Base-by-base conservation (phyloP, 1,140 invertebrate genomes). In the Pseudomyrmex dendroicus region DNA sequence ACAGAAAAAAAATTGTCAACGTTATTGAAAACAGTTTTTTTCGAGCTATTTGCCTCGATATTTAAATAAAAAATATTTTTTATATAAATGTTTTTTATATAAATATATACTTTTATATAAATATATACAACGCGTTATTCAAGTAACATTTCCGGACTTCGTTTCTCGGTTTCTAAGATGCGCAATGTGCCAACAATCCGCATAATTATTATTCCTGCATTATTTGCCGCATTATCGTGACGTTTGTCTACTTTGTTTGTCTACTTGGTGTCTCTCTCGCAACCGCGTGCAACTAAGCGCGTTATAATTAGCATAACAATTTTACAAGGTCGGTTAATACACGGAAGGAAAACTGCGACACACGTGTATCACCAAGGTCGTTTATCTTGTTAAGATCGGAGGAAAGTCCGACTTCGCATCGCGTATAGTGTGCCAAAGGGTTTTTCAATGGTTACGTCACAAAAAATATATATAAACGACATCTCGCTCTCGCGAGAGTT, bases 221-320 rank as follows among this genome's bases (percentile, higher is more conserved):
- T 35, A 35, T 72, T 72, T 17, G 17, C n/a, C n/a, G 56, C 20
- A 70, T 70, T 57, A 70, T 70, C 44, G 20, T 54, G 46, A 35
- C 17, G 17, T 22, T 48, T 48, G 74, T 77, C 17, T 48, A 76
- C 64, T 50, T 20, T 70, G 50, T 78, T 56, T 57, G 5, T 78
- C 35, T 68, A 10, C 17, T 50, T 46, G 35, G 35, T 20, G 17
- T 35, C 25, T 78, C 74, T 68, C 52, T n/a, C 20, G 13, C 20
- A 52, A 5, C 66, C 52, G n/a, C 15, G 20, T 59, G 63, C 44
- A 80, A 70, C 64, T 22, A 70, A 35, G 66, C 46, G 22, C 56
- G 54, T 35, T 80, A 57, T 72, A 72, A 80, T 80, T 80, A 80
- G 66, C 76, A 80, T 80, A 72, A 0, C 8, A n/a, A 72, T 72